Evolutionary conservation across 2,113 vertebrate species (phyloP), one percentile per base, ranked within the genome.

Genomic region (Salminus brasiliensis): DNA sequence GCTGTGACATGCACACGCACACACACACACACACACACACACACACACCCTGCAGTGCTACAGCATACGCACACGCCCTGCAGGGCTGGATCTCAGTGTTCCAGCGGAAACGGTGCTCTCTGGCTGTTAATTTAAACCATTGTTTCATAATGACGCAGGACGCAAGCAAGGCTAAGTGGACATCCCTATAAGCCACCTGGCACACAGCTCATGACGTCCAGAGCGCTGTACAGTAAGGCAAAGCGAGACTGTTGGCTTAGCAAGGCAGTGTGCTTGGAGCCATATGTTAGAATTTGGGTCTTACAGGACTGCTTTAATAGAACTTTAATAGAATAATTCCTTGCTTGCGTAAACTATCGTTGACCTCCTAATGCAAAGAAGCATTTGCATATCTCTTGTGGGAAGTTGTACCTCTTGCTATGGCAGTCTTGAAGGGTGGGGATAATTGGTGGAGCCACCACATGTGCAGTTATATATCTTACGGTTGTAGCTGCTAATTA

Each of bases 41-140:
- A 77, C 34, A 47, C 55, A 52, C 63, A 68, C 49, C 1, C 49
- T 30, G 1, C 6, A 32, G 18, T 25, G 16, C 25, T 59, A 15
- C 7, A n/a, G 21, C 5, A 6, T 2, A 49, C 25, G 65, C 29
- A 55, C 47, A 32, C 57, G 63, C 29, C 5, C 41, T 34, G 9
- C 18, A 23, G n/a, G 27, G 47, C 78, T 73, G 11, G 32, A 67
- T 77, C 63, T 47, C 55, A 60, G 30, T 34, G 62, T 71, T 73
- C 72, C 72, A 59, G 67, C 74, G 45, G 69, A 79, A 82, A 55
- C 43, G 30, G 47, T 43, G n/a, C 29, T 57, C 52, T 45, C 47
- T 39, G 47, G n/a, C 16, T 41, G n/a, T 36, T 55, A 47, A 53
- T 66, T 71, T 67, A 72, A 72, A 21, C 72, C 27, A 30, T 69